These are phyloP conservation scores for Eupeodes corollae DNA, from an alignment of 1,140 invertebrate species.

Conservation along the genomic window DNA sequence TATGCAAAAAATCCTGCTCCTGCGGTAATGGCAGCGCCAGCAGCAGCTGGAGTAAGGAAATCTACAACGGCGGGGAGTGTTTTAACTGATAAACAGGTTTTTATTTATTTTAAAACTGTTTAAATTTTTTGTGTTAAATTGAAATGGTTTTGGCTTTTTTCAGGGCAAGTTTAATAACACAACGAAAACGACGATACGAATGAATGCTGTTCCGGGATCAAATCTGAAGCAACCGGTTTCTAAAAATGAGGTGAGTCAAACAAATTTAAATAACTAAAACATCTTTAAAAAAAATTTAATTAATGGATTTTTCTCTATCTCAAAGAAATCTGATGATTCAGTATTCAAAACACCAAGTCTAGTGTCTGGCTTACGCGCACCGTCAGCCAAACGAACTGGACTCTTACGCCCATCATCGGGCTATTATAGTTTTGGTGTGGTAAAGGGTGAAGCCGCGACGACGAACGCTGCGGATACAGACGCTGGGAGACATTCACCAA, in stretches of 20 bases:
- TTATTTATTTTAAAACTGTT: not conserved
- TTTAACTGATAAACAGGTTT: slow-evolving; percentile 4
- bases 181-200: not conserved
- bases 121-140: not conserved
- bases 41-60: not conserved
- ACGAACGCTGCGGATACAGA: slow-evolving; percentile 4
- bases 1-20: not conserved
- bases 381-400: slow-evolving; percentile 16
- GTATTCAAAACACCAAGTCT: slow-evolving; percentile 28
- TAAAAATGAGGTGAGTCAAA: not conserved
- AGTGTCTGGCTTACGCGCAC: slow-evolving; percentile 22
- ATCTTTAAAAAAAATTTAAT: slow-evolving; percentile 18
- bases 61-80: not conserved
- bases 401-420: slow-evolving; percentile 30
- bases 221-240: slow-evolving; percentile 5
- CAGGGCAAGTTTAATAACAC: not conserved
- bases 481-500: slow-evolving; percentile 9
- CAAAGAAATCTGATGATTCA: slow-evolving; percentile 15
- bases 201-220: slow-evolving; percentile 14
- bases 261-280: slow-evolving; percentile 5
- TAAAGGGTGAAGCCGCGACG: slow-evolving; percentile 13
- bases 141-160: not conserved
- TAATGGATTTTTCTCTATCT: no score
- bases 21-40: not conserved
- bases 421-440: slow-evolving; percentile 26